phyloP scores from a whole-genome alignment of 2,797 vertebrate species.

The Aldrovandia affinis region DNA sequence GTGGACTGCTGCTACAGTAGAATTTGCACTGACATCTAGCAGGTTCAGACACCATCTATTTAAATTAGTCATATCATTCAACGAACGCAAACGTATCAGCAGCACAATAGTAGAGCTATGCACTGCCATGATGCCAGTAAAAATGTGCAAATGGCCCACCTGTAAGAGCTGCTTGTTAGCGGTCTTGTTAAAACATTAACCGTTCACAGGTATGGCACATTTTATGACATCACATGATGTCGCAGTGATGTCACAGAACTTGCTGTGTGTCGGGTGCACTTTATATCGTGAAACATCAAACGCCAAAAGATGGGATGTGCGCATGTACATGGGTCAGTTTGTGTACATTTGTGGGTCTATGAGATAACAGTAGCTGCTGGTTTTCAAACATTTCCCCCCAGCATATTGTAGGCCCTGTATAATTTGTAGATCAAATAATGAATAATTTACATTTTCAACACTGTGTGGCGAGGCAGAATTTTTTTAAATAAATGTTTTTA shows the following conservation, averaged over 20 bases:
- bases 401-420: not conserved
- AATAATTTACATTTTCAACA: not conserved
- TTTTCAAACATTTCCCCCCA: not conserved
- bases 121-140: not conserved
- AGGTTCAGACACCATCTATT: not conserved
- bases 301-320: not conserved
- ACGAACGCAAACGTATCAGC: not conserved
- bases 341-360: not conserved
- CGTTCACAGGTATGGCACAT: not conserved
- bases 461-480: not conserved
- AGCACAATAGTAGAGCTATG: not conserved
- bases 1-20: not conserved
- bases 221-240: not conserved
- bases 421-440: not conserved
- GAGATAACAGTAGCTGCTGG: conserved; percentile 19
- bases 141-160: not conserved
- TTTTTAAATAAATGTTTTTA: not conserved
- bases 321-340: not conserved
- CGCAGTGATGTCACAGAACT: conserved; percentile 16
- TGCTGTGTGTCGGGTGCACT: conserved; percentile 46
- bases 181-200: not conserved
- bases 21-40: not conserved
- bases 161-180: not conserved
- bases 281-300: not conserved
- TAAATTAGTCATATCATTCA: not conserved